A percentile compares a stretch with the other conserved stretches of the same genome.
Evolutionary conservation across 2,113 vertebrate genomes (phyloP).

Genomic region (Entomyzon cyanotis): DNA sequence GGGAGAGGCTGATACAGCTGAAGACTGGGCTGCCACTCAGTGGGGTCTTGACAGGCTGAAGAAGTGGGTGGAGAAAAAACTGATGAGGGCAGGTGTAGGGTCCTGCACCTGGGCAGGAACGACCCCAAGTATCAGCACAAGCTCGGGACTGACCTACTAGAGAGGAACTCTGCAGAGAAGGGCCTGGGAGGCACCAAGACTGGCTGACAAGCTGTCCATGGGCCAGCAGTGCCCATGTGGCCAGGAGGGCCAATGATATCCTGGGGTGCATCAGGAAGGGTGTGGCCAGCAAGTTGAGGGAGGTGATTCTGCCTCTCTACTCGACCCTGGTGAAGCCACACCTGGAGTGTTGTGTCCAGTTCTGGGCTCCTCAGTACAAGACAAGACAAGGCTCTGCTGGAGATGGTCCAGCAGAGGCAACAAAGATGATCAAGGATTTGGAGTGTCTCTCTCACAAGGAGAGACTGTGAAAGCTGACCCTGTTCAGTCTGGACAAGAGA

Average conservation of each 20-base stretch:
- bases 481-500: neutral
- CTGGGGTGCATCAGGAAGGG: neutral
- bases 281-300: accelerated
- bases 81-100: neutral
- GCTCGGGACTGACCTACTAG: neutral
- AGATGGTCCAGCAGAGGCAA: neutral
- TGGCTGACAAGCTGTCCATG: neutral
- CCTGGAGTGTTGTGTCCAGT: too few relatives aligned
- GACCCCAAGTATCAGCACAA: neutral
- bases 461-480: accelerated
- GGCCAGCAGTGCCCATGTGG: neutral
- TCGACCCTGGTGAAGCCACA: neutral
- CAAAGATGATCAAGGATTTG: neutral
- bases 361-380: neutral
- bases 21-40: neutral
- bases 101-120: neutral
- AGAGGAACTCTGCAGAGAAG: neutral
- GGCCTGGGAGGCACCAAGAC: neutral
- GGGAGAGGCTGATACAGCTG: neutral
- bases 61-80: neutral
- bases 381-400: neutral
- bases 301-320: neutral
- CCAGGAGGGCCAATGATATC: neutral
- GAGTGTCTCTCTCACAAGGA: neutral
- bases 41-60: neutral